These are phyloP conservation scores for Zosterops pallidus DNA, from an alignment of 2,113 vertebrate species.

Conservation along the genomic window DNA sequence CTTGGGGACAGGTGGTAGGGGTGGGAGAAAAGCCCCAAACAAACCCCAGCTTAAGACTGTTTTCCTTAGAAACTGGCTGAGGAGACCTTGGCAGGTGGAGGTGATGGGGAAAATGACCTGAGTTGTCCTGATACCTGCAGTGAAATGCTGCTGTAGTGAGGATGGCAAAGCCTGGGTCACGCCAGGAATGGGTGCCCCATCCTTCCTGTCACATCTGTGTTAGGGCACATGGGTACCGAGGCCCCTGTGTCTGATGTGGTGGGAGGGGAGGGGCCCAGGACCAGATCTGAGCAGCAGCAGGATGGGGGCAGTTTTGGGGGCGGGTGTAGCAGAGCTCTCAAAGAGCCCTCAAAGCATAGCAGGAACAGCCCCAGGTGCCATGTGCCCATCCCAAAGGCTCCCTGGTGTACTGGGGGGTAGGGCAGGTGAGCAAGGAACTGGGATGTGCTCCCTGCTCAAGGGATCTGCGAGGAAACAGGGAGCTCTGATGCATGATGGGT, in stretches of 20 bases:
- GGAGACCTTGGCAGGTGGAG: not conserved
- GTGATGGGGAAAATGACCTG: not conserved
- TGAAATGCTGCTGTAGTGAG: not conserved
- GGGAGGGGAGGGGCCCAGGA: not conserved
- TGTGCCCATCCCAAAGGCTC: accelerated
- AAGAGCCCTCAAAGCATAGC: not conserved
- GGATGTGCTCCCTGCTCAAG: not conserved
- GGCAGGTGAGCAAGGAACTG: not conserved
- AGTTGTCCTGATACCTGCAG: not conserved
- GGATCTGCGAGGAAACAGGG: not conserved
- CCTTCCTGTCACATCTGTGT: not conserved
- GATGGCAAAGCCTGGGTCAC: accelerated
- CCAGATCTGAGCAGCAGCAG: not conserved
- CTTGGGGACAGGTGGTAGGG: not conserved
- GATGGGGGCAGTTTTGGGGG: not conserved
- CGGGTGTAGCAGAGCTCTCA: too few relatives aligned
- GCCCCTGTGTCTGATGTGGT: not conserved
- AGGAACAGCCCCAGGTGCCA: not conserved
- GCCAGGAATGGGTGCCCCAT: accelerated
- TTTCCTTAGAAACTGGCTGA: not conserved
- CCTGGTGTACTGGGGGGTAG: not conserved
- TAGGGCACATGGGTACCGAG: accelerated
- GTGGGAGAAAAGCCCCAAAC: not conserved
- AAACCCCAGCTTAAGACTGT: not conserved
- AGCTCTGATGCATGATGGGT: not conserved